Evolutionary conservation across 2,113 vertebrate genomes (phyloP).

Genomic region (Centropus bengalensis): DNA sequence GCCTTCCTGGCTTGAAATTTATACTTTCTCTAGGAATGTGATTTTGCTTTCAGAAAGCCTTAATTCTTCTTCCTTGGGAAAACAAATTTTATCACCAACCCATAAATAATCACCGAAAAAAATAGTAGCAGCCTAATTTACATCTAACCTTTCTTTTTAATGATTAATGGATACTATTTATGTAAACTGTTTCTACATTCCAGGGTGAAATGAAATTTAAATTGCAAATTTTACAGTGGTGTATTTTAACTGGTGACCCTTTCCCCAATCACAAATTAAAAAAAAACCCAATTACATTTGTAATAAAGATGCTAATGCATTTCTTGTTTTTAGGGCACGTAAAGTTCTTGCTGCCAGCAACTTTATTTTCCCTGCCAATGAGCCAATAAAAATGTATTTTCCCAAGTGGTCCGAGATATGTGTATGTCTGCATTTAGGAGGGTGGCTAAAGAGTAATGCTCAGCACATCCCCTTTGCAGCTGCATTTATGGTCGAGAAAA

Average conservation of each 20-base stretch:
- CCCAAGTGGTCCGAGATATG: background rate
- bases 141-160: constrained; percentile 81
- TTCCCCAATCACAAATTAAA: constrained; percentile 77
- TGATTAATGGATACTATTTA: constrained; percentile 83
- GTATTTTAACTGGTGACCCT: constrained; percentile 79
- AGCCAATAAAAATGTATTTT: constrained; percentile 25
- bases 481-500: background rate
- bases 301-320: constrained; percentile 84
- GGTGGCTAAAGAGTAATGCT: background rate
- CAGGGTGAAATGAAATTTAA: constrained; percentile 83
- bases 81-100: constrained; percentile 63
- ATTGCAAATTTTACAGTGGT: constrained; percentile 82
- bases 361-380: constrained; percentile 26
- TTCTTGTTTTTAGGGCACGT: constrained; percentile 71
- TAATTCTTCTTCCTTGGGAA: constrained; percentile 57
- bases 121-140: constrained; percentile 74
- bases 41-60: constrained; percentile 60
- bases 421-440: background rate
- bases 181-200: constrained; percentile 79
- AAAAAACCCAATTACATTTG: constrained; percentile 78
- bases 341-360: constrained; percentile 51
- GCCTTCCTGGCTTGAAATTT: constrained; percentile 14
- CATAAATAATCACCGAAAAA: constrained; percentile 74
- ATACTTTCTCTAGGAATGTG: constrained; percentile 29
- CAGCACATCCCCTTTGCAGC: background rate